These are phyloP conservation scores for Alitta virens DNA, from an alignment of 2,888 invertebrate genomes.

Conservation along the genomic window DNA sequence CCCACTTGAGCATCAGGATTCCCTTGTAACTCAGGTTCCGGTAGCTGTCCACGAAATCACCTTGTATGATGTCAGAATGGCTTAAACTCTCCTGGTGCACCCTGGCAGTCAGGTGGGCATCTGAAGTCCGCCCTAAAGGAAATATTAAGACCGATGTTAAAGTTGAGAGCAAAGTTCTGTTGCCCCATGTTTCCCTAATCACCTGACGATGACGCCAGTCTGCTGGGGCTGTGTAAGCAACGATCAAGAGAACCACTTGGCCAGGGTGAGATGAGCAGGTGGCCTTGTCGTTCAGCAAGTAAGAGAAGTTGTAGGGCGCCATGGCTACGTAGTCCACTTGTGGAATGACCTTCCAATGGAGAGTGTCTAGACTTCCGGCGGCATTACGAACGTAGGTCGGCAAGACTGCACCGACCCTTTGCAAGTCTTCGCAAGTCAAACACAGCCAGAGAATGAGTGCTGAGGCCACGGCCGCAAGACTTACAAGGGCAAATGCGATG, in stretches of 20 bases:
- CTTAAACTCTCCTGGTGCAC: neutral
- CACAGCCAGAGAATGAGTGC: neutral
- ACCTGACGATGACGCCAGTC: neutral
- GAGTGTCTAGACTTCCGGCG: no score
- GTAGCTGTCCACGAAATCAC: constrained; percentile 1
- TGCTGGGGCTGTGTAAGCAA: neutral
- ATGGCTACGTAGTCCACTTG: neutral
- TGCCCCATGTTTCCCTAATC: neutral
- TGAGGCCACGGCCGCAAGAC: neutral
- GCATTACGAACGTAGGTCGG: no score
- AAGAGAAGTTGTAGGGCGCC: constrained; percentile 2
- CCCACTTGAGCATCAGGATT: neutral
- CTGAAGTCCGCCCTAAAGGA: neutral
- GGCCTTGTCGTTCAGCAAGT: neutral
- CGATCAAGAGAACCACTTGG: neutral
- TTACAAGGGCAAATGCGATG: neutral
- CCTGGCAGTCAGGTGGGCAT: neutral
- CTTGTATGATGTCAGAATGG: neutral
- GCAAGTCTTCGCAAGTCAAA: no score
- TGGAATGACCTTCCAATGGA: no score
- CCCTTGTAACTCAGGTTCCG: neutral
- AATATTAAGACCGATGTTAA: neutral
- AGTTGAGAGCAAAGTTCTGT: neutral
- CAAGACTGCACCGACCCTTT: no score
- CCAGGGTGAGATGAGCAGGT: neutral